phyloP scores from a whole-genome alignment of 2,113 vertebrate genomes.

The Saguinus imperator region DNA sequence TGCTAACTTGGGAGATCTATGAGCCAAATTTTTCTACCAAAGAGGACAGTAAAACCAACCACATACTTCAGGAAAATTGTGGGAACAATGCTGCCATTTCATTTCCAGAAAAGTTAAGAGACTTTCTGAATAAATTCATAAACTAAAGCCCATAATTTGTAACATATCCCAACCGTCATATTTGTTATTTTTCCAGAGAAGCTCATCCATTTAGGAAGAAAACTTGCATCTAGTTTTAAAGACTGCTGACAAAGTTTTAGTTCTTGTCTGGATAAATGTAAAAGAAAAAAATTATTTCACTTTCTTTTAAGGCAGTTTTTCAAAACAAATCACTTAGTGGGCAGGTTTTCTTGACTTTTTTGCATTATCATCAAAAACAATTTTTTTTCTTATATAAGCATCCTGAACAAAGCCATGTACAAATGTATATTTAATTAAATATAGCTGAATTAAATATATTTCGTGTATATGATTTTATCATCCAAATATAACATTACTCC shows the following conservation, averaged over 20 bases:
- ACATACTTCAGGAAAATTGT: conserved; percentile 22
- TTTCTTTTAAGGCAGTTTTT: not conserved
- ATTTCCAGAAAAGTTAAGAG: conserved; percentile 30
- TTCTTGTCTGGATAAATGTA: not conserved
- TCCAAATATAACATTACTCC: not conserved
- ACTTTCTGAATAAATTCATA: not conserved
- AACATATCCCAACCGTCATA: not conserved
- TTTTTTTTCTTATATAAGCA: not conserved
- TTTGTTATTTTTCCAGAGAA: not conserved
- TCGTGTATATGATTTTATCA: not conserved
- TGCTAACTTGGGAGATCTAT: not conserved
- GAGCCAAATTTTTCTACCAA: conserved; percentile 25
- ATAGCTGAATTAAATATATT: not conserved
- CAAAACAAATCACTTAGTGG: not conserved
- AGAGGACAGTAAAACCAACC: conserved; percentile 31
- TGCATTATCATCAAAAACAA: not conserved
- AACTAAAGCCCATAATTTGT: not conserved
- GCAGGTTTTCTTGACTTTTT: not conserved
- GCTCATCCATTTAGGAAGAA: not conserved
- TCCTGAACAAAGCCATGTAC: not conserved
- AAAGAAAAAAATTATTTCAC: not conserved
- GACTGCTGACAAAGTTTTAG: not conserved
- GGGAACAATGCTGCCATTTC: not conserved
- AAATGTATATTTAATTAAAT: not conserved
- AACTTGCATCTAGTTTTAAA: not conserved